These are phyloP conservation scores for Drosophila nannoptera DNA, from an alignment of 1,140 invertebrate genomes.

Conservation along the genomic window DNA sequence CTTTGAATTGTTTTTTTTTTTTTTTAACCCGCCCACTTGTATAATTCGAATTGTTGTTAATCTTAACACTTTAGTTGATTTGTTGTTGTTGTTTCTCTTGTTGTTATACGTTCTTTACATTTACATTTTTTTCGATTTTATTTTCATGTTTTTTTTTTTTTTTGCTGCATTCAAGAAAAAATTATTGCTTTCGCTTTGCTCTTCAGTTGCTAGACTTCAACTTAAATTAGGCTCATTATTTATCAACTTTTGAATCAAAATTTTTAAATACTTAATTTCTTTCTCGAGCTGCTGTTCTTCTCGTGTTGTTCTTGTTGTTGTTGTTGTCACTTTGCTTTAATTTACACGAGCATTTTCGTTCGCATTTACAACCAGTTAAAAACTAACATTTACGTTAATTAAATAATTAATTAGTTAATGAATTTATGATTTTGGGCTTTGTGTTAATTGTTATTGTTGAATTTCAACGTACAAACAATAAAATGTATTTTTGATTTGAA, in stretches of 20 bases:
- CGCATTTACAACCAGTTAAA: conserved; percentile 71
- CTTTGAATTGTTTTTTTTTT: conserved; percentile 31
- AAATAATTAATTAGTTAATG: conserved; percentile 22
- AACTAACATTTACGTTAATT: conserved; percentile 57
- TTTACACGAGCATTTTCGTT: conserved; percentile 59
- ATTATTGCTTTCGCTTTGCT: conserved; percentile 70
- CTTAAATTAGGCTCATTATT: conserved; percentile 55
- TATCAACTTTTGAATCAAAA: conserved; percentile 49
- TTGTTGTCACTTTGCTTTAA: conserved; percentile 45
- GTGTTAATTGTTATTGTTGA: conserved; percentile 18
- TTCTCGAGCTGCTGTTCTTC: conserved; percentile 12
- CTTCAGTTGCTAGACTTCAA: conserved; percentile 59
- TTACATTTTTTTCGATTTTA: conserved; percentile 43
- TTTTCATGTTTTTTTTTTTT: conserved; percentile 16
- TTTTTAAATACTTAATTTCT: conserved; percentile 6
- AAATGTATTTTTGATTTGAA: conserved; percentile 40
- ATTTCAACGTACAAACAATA: conserved; percentile 34
- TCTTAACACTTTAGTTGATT: conserved; percentile 47
- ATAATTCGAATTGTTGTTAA: conserved; percentile 52
- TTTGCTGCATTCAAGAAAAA: conserved; percentile 59
- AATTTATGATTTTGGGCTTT: conserved; percentile 25
- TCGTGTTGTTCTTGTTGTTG: conserved; percentile 13
- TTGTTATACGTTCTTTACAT: conserved; percentile 37
- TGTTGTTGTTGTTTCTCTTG: conserved; percentile 30
- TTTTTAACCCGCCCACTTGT: conserved; percentile 53